These are phyloP conservation scores for Rhamnusium bicolor DNA, from an alignment of 2,888 invertebrate genomes.

Conservation along the genomic window DNA sequence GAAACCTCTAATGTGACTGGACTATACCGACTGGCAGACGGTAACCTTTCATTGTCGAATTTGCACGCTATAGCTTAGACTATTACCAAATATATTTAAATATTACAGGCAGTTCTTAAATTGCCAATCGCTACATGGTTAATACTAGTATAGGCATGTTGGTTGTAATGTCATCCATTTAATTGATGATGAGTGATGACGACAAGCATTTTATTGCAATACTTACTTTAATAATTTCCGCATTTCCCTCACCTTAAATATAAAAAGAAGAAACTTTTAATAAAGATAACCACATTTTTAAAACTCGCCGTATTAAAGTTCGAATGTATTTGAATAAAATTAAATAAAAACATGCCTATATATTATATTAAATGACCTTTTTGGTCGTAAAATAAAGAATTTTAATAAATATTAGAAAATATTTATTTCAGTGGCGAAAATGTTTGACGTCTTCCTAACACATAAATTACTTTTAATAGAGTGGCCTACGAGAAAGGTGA, in stretches of 20 bases:
- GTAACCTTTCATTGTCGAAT: no score
- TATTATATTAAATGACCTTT: neutral
- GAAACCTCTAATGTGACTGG: no score
- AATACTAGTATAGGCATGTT: no score
- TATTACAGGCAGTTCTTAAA: no score
- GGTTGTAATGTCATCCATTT: no score
- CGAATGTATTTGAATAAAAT: slow-evolving; percentile 19
- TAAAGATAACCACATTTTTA: neutral
- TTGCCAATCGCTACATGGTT: no score
- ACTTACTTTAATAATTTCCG: neutral
- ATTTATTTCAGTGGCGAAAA: neutral
- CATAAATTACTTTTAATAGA: neutral
- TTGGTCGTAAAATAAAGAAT: neutral
- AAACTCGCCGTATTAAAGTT: neutral
- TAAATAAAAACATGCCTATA: slow-evolving; percentile 6
- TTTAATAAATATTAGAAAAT: neutral
- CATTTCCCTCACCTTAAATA: neutral
- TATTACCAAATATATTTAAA: no score
- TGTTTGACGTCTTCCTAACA: neutral
- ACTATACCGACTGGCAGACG: no score
- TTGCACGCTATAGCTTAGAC: no score
- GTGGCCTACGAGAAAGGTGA: neutral
- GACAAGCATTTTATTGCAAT: no score
- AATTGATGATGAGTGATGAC: no score
- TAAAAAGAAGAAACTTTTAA: neutral